Base-by-base conservation (phyloP, 2,113 vertebrate genomes). In the Sebastes fasciatus region DNA sequence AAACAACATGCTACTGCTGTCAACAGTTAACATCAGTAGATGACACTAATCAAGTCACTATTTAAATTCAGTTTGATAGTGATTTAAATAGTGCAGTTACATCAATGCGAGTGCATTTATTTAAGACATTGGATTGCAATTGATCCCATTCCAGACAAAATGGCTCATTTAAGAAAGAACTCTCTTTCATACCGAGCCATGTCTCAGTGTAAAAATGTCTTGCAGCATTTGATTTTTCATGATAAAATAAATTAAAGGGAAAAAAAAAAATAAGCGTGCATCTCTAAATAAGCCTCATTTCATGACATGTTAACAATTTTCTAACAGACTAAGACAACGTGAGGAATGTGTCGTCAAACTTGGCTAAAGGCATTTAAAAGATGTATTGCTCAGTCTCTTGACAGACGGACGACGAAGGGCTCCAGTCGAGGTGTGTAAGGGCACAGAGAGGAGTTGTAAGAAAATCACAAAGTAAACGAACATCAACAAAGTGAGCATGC, bases 221-320 rank as follows among this genome's bases (percentile, higher is more conserved):
- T 78, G 51, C 76, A 90, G 77, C 70, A 82, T 84, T 52, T 86
- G 78, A 85, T 91, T 89, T 92, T 77, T 81, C 83, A 89, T 87
- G 70, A 90, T 70, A 77, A 90, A 92, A 93, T 94, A 95, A 95
- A 92, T 94, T 93, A 94, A 61, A 88, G 46, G 60, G 3, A 42
- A 80, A 74, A 75, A 4, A 45, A 80, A 74, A 75, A 26, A 19
- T 8, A 46, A 69, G 69, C 21, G 40, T 76, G 66, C 42, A 52
- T 85, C 55, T 84, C 54, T 87, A 72, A 88, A 64, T 60, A 55
- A 77, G 42, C 34, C 13, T 86, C 23, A 79, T 49, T 83, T 71
- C 60, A 55, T 63, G 80, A 84, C 79, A 77, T 34, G 43, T 67
- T 65, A 83, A 72, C 51, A 34, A 34, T 77, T 67, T 55, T 70